Evolutionary conservation across 1,140 invertebrate genomes (phyloP), one percentile per base, ranked within the genome.

Genomic region (Pachyrhynchus sulphureomaculatus): DNA sequence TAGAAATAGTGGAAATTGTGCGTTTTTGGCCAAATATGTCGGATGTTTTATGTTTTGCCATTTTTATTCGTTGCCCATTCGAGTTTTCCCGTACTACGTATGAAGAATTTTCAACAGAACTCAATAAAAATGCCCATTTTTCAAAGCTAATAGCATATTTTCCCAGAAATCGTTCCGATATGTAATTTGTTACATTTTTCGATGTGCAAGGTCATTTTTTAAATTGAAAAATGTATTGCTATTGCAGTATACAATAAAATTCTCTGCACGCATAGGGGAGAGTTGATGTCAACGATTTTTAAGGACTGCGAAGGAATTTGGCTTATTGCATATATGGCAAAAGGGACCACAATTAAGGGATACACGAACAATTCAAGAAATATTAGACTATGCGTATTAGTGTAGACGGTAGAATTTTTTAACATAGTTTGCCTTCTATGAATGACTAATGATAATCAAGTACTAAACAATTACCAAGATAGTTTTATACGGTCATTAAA

Each of bases 111-210:
- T 20, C 39, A 42, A 20, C 18, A 20, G 39, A 49, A 49, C 12
- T 49, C 47, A 34, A 49, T 49, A 49, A 34, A 49, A 34, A 49
- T 49, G 47, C 34, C 47, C 47, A 49, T 49, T 49, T 49, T 34
- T 49, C 47, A 49, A 49, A 49, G 47, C 47, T 49, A 49, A 49
- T 33, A 18, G 47, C 47, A 49, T 26, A 33, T 49, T 49, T 34
- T 18, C 3, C 47, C 17, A 17, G 20, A 49, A 49, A 18, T n/a
- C 6, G 26, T 49, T 49, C 18, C 18, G 47, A 34, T 13, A 20
- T 44, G 20, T 44, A 15, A 44, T 44, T 44, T 44, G 41, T 44
- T 44, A 44, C 5, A 18, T 44, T 18, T n/a, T 18, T 18, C 20
- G 15, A 12, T 44, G 41, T 44, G 26, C 26, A 29, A 29, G 39